Evolutionary conservation across 2,113 vertebrate genomes (phyloP).

Genomic region (Eolophus roseicapilla): DNA sequence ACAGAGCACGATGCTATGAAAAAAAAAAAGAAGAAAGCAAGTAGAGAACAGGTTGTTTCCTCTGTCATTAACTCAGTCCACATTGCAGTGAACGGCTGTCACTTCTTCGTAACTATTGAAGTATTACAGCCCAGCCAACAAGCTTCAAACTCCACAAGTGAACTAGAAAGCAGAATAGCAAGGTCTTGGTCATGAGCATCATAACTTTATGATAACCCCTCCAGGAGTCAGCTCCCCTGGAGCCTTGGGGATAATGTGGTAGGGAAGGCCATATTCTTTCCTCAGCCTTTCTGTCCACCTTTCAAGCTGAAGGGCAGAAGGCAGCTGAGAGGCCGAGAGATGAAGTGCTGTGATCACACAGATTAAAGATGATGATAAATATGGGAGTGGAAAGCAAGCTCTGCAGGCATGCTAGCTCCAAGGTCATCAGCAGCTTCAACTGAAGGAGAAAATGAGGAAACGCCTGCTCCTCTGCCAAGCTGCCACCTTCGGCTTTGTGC

Average conservation of each 20-base stretch:
- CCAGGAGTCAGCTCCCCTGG: not conserved
- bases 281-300: not conserved
- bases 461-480: not conserved
- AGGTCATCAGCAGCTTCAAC: constrained; percentile 24
- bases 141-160: not conserved
- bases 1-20: not conserved
- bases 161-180: not conserved
- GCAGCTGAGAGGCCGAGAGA: constrained; percentile 3
- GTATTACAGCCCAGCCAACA: not conserved
- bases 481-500: not conserved
- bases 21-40: not conserved
- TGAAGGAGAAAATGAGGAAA: constrained; percentile 50
- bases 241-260: rapidly evolving
- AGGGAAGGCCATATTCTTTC: not conserved
- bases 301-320: not conserved
- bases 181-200: not conserved
- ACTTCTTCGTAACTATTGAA: not conserved
- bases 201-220: not conserved
- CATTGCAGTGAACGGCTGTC: not conserved
- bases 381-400: not conserved
- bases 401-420: not conserved
- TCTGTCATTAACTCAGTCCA: not conserved
- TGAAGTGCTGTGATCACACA: constrained; percentile 1
- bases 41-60: not conserved
- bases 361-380: constrained; percentile 53